Base-by-base conservation (phyloP, 2,888 invertebrate genomes). In the Geotrupes spiniger region DNA sequence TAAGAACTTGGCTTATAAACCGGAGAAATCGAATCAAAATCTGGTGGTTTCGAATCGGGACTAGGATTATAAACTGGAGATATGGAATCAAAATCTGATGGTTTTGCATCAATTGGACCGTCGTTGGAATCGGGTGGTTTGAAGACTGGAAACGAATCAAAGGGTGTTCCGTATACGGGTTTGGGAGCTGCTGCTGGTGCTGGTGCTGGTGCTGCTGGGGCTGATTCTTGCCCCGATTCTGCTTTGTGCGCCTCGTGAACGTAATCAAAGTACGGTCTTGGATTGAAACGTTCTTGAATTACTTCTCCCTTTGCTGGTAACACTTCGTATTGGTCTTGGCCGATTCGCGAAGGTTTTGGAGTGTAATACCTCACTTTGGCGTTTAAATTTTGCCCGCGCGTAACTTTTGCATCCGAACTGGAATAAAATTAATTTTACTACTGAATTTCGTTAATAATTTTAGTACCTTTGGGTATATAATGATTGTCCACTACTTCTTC, bases 251-350 rank as follows among this genome's bases (percentile, higher is more conserved):
- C 15, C 5, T 45, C 49, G 37, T 45, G 38, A 2, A 43, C 15
- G 21, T 70, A 71, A 16, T 64, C 63, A 50, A 73, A 72, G 52
- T 68, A 69, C 2, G 74, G 74, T 42, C 63, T 59, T 1, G 70
- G 69, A 52, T 72, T 68, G 47, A 70, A 74, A 28, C 74, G 57
- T 42, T 73, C 71, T 58, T 72, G 68, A 4, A 21, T 21, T 6
- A 72, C 69, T 58, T 71, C 72, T 12, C 71, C 73, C 44, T 64
- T 63, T 16, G 61, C 67, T 9, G 70, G 70, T 12, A 66, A 41
- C 16, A 42, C 26, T 17, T 63, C 61, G 15, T 29, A 21, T 16
- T 57, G 42, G 0, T 33, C 50, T 21, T 54, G 33, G 27, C 54
- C 56, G 2, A 58, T 15, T 52, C 58, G 57, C 12, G 57, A 51